These are phyloP conservation scores for Clusia tigrina DNA, from an alignment of 2,888 invertebrate genomes.

Conservation along the genomic window DNA sequence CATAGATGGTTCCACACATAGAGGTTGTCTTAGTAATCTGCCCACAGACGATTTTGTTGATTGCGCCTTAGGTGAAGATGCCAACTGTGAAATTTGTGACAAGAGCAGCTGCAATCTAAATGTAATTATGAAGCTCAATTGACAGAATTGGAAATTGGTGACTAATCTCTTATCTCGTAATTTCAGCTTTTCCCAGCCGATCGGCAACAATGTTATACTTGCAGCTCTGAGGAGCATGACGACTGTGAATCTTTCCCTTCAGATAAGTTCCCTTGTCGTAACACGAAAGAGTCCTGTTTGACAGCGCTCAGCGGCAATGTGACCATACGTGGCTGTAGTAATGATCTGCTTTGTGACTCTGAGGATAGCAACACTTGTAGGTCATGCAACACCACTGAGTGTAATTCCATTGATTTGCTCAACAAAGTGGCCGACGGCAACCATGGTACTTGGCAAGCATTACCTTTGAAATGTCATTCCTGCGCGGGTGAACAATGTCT, in stretches of 20 bases:
- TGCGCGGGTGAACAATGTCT: constrained; percentile 52
- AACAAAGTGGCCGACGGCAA: constrained; percentile 51
- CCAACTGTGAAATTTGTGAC: constrained; percentile 47
- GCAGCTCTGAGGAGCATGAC: constrained; percentile 48
- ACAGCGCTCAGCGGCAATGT: constrained; percentile 43
- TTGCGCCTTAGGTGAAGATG: constrained; percentile 49
- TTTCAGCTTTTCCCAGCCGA: constrained; percentile 56
- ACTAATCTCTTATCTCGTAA: no score
- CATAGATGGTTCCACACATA: constrained; percentile 52
- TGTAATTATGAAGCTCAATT: no score
- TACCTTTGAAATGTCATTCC: constrained; percentile 53
- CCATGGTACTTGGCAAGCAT: constrained; percentile 54
- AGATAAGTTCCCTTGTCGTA: constrained; percentile 39
- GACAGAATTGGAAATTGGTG: no score
- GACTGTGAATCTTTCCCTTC: constrained; percentile 52
- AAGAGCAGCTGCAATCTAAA: constrained; percentile 53
- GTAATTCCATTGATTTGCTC: constrained; percentile 53
- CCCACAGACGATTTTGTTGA: constrained; percentile 42
- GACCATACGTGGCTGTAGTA: constrained; percentile 57
- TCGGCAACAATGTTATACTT: constrained; percentile 52
- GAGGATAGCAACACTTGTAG: constrained; percentile 50
- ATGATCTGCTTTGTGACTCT: constrained; percentile 45
- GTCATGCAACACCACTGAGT: constrained; percentile 47
- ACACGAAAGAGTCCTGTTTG: constrained; percentile 48
- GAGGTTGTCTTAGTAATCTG: constrained; percentile 53